phyloP scores from a whole-genome alignment of 2,113 vertebrate genomes.

The Genyomyrus donnyi region DNA sequence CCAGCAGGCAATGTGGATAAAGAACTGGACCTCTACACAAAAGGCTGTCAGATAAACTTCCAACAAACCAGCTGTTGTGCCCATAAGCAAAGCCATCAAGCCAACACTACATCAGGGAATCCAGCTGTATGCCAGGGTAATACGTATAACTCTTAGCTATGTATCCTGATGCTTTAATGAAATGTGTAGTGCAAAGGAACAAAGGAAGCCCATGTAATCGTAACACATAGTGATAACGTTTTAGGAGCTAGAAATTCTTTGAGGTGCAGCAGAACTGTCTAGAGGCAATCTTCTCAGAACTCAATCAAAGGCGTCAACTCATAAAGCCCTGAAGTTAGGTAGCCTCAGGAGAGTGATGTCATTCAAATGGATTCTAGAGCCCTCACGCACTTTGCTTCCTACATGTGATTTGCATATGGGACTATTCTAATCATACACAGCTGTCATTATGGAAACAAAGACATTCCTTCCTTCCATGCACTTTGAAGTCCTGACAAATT shows the following conservation, averaged over 20 bases:
- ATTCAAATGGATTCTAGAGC: background rate
- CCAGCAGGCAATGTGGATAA: background rate
- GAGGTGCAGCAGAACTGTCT: background rate
- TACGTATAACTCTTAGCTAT: background rate
- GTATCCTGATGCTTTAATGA: background rate
- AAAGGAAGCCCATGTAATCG: background rate
- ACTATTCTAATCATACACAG: background rate
- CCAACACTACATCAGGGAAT: background rate
- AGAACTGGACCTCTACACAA: background rate
- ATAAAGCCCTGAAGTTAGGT: background rate
- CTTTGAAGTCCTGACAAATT: background rate
- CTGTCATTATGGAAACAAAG: background rate
- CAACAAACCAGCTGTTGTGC: background rate
- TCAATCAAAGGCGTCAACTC: background rate
- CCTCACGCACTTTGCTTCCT: background rate
- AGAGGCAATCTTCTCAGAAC: background rate
- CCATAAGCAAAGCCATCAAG: background rate
- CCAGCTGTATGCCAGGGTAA: background rate
- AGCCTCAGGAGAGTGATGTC: background rate
- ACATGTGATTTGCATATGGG: background rate
- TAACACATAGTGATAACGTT: background rate
- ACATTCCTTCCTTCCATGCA: conserved; percentile 1
- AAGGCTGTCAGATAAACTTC: background rate
- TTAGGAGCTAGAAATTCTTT: background rate
- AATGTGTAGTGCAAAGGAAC: background rate